Percentiles rank a stretch among this genome's conserved stretches.
phyloP scores from a whole-genome alignment of 2,888 invertebrate species.

The Melipona beecheii region DNA sequence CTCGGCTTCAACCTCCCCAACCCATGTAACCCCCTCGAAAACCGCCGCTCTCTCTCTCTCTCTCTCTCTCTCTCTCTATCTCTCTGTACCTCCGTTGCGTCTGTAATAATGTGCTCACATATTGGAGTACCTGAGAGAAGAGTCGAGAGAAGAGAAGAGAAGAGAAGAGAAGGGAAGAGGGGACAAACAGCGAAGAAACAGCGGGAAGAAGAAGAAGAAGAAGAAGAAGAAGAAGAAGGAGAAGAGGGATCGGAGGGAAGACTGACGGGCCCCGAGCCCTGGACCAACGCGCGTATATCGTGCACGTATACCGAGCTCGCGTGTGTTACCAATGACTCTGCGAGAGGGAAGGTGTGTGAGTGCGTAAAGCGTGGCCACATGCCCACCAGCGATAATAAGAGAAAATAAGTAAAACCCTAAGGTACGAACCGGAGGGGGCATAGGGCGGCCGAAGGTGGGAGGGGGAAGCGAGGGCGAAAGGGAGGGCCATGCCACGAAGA shows the following conservation, averaged over 20 bases:
- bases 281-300: slow-evolving; percentile 51
- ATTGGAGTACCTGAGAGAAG: slow-evolving; percentile 72
- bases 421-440: slow-evolving; percentile 79
- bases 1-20: slow-evolving; percentile 66
- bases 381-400: slow-evolving; percentile 78
- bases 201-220: not conserved
- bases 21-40: slow-evolving; percentile 21
- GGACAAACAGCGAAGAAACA: slow-evolving; percentile 3
- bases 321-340: slow-evolving; percentile 22
- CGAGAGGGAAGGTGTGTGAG: slow-evolving; percentile 27
- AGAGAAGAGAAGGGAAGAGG: slow-evolving; percentile 6
- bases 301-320: not conserved
- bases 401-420: slow-evolving; percentile 80
- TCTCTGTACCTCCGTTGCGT: slow-evolving; percentile 46
- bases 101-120: slow-evolving; percentile 76
- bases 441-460: slow-evolving; percentile 76
- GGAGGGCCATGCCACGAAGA: slow-evolving; percentile 70
- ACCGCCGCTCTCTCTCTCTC: slow-evolving; percentile 3
- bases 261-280: slow-evolving; percentile 58
- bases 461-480: slow-evolving; percentile 72
- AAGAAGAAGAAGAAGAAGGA: slow-evolving; percentile 4
- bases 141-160: slow-evolving; percentile 34
- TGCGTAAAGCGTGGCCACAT: slow-evolving; percentile 70
- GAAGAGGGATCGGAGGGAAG: slow-evolving; percentile 39
- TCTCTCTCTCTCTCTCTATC: not conserved